phyloP scores from a whole-genome alignment of 2,113 vertebrate species.

The Trinectes maculatus region DNA sequence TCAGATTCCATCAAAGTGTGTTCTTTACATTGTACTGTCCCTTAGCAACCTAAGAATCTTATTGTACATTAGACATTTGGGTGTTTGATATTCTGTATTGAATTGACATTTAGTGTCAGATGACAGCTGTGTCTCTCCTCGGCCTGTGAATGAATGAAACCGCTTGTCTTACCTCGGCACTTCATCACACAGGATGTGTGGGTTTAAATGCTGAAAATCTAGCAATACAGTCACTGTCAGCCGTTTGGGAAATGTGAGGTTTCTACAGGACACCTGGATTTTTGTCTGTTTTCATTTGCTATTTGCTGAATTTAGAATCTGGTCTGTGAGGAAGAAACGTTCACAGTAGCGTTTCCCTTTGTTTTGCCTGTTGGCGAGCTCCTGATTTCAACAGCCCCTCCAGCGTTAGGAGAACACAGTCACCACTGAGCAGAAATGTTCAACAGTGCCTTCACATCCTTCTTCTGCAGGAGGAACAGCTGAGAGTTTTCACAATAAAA shows the following conservation, averaged over 20 bases:
- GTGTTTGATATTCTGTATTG: too few species aligned
- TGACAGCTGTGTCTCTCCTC: background rate
- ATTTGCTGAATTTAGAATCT: background rate
- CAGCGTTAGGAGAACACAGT: conserved; percentile 12
- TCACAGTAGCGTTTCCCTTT: too few species aligned
- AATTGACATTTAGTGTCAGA: background rate
- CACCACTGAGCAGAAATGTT: conserved; percentile 71
- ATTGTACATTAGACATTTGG: too few species aligned
- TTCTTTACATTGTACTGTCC: too few species aligned
- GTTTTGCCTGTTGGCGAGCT: conserved; percentile 53
- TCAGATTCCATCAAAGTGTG: too few species aligned
- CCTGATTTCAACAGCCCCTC: conserved; percentile 25
- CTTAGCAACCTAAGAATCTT: too few species aligned
- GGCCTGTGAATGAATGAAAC: conserved; percentile 26
- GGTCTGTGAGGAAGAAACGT: too few species aligned
- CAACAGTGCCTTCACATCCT: conserved; percentile 70
- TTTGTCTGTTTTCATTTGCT: background rate
- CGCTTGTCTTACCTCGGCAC: conserved; percentile 34
- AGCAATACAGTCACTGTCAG: conserved; percentile 14
- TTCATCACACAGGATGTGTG: background rate
- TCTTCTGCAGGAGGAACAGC: conserved; percentile 25
- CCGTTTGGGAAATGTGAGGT: background rate
- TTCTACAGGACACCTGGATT: background rate
- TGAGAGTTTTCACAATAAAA: conserved; percentile 71
- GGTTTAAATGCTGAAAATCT: background rate